Evolutionary conservation across 2,888 invertebrate genomes (phyloP).

Genomic region (Tipula helvola): DNA sequence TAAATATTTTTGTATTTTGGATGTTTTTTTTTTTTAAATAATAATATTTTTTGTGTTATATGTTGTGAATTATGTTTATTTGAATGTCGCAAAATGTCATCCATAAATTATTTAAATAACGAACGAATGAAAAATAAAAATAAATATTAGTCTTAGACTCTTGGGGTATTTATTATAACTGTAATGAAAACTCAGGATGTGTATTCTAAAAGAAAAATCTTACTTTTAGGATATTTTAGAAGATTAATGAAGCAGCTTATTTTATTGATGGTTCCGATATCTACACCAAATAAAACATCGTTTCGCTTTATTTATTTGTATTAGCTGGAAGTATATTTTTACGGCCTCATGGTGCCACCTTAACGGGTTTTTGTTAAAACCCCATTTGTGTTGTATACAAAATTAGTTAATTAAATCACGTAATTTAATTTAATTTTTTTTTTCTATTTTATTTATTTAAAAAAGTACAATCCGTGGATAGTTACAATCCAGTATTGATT

Average conservation of each 20-base stretch:
- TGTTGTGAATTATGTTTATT: not conserved
- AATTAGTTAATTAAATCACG: no score
- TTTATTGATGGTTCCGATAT: not conserved
- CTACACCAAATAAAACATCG: not conserved
- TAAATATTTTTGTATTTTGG: not conserved
- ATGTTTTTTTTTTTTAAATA: not conserved
- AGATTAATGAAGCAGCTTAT: slow-evolving; percentile 4
- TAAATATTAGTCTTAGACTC: not conserved
- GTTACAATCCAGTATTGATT: no score
- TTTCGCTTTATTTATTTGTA: no score
- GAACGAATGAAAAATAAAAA: not conserved
- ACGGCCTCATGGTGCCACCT: no score
- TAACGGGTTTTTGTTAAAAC: no score
- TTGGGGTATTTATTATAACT: not conserved
- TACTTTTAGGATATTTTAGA: not conserved
- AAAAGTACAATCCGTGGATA: no score
- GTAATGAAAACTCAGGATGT: not conserved
- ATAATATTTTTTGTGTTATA: not conserved
- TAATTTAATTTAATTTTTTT: no score
- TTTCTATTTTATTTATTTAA: no score
- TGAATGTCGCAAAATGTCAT: not conserved
- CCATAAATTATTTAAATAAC: not conserved
- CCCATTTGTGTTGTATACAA: no score
- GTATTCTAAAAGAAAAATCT: not conserved
- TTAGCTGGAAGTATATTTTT: no score